These are phyloP conservation scores for Cataglyphis cursor DNA, from an alignment of 2,888 invertebrate species.

Conservation along the genomic window DNA sequence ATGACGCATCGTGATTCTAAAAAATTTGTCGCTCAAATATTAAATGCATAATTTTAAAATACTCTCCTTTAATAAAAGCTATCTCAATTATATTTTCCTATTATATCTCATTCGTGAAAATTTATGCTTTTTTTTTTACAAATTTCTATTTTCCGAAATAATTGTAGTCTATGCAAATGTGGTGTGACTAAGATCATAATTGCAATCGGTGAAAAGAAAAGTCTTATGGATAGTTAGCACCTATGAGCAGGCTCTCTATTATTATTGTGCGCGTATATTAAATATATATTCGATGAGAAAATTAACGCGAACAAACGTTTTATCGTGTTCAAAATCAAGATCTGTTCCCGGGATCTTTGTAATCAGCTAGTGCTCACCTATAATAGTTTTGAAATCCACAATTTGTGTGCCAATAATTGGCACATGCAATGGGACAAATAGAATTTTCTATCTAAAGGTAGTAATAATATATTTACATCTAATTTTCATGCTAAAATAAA, in stretches of 20 bases:
- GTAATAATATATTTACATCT: not conserved
- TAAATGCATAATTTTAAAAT: not conserved
- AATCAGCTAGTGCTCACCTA: not conserved
- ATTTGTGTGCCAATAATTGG: not conserved
- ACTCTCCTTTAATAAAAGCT: not conserved
- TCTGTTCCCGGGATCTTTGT: not conserved
- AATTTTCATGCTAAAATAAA: not conserved
- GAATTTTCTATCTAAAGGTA: conserved; percentile 20
- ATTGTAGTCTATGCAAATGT: not conserved
- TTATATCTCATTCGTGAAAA: not conserved
- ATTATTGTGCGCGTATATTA: not conserved
- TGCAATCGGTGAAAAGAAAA: not conserved
- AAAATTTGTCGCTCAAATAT: not conserved
- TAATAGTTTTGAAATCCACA: not conserved
- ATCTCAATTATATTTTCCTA: not conserved
- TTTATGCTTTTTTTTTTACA: not conserved
- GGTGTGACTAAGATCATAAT: not conserved
- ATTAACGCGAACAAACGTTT: not conserved
- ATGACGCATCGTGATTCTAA: not conserved
- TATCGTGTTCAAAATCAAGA: not conserved
- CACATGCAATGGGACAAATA: conserved; percentile 15
- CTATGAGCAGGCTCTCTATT: not conserved
- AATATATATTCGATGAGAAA: not conserved
- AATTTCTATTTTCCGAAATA: not conserved
- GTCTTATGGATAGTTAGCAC: not conserved